phyloP scores from a whole-genome alignment of 2,888 invertebrate species.

The Lacanobia oleracea region DNA sequence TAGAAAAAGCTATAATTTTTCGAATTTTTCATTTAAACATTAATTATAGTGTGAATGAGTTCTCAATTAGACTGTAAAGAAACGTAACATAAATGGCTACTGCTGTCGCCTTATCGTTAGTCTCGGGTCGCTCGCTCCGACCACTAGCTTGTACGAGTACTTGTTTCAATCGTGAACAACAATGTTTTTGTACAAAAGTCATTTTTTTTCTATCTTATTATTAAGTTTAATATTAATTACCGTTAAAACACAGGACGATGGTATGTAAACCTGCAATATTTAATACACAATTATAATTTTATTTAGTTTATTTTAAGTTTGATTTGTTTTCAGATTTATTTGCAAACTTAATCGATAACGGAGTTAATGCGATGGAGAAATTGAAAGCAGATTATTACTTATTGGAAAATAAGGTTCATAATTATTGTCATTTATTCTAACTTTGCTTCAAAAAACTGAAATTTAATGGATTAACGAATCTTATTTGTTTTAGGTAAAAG shows the following conservation, averaged over 20 bases:
- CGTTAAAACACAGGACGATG: conserved; percentile 40
- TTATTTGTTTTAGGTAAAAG: conserved; percentile 42
- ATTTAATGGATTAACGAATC: neutral
- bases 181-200: conserved; percentile 41
- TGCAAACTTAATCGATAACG: conserved; percentile 41
- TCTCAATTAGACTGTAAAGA: conserved; percentile 43
- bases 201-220: conserved; percentile 15
- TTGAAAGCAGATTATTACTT: conserved; percentile 38
- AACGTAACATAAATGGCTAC: conserved; percentile 46
- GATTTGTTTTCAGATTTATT: conserved; percentile 48
- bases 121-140: conserved; percentile 24
- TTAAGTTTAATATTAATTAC: conserved; percentile 30
- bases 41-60: conserved; percentile 45
- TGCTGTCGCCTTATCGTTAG: conserved; percentile 53
- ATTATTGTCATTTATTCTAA: neutral
- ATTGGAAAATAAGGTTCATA: conserved; percentile 39
- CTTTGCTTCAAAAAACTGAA: neutral
- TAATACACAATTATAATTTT: neutral
- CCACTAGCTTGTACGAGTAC: conserved; percentile 27
- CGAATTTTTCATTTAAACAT: neutral
- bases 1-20: neutral
- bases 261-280: conserved; percentile 32
- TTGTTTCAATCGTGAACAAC: conserved; percentile 18
- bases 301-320: neutral
- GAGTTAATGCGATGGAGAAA: conserved; percentile 16